phyloP scores from a whole-genome alignment of 1,140 invertebrate species.

The Pseudobourletiella spinata region DNA sequence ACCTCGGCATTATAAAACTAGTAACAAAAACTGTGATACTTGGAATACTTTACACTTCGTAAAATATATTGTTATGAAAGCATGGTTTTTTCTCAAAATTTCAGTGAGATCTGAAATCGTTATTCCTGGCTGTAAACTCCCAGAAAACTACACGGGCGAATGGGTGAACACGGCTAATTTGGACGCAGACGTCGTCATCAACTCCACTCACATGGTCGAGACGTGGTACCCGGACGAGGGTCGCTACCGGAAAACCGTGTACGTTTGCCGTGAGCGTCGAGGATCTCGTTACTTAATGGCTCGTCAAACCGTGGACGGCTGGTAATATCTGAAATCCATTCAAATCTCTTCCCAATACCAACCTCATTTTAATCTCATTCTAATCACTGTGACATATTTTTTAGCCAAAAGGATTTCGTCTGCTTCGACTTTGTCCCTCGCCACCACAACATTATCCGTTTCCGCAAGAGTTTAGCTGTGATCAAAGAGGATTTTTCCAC shows the following conservation, averaged over 20 bases:
- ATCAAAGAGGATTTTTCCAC: conserved; percentile 69
- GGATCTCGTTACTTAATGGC: conserved; percentile 89
- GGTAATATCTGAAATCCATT: conserved; percentile 44
- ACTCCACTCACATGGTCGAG: conserved; percentile 92
- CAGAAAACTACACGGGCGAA: conserved; percentile 83
- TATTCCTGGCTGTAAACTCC: conserved; percentile 78
- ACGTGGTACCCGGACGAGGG: conserved; percentile 86
- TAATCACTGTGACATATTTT: conserved; percentile 38
- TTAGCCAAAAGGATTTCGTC: conserved; percentile 90
- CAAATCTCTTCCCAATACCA: background rate
- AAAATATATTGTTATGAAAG: background rate
- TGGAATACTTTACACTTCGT: no score
- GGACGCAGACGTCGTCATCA: conserved; percentile 86
- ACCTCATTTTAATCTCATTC: background rate
- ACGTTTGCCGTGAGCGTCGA: conserved; percentile 84
- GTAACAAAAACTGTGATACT: no score
- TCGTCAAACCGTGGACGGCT: conserved; percentile 88
- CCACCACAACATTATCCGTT: conserved; percentile 92
- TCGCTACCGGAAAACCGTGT: conserved; percentile 77
- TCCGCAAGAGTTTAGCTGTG: conserved; percentile 78
- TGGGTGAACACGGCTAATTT: conserved; percentile 97
- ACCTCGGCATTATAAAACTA: no score
- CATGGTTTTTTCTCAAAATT: conserved; percentile 37
- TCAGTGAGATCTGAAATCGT: conserved; percentile 72
- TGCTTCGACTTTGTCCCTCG: conserved; percentile 93